Percentiles rank a stretch among this genome's conserved stretches.
These are phyloP conservation scores for Reticulitermes lucifugus DNA, from an alignment of 2,888 invertebrate species.

Conservation along the genomic window DNA sequence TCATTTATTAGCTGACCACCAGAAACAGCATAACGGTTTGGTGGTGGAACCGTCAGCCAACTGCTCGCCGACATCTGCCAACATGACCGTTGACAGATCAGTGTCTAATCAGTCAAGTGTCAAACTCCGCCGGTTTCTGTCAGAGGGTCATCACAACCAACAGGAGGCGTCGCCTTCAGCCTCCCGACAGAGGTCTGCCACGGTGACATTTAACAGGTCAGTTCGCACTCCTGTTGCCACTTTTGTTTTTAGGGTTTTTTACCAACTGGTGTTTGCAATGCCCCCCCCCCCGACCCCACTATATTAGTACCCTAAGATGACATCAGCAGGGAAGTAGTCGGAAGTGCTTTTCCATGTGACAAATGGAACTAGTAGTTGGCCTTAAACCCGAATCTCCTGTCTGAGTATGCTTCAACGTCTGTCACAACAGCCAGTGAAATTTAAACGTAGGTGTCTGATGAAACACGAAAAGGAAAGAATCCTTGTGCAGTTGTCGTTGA, in stretches of 20 bases:
- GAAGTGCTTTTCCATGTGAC: background rate
- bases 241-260: background rate
- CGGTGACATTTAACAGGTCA: conserved; percentile 16
- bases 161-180: background rate
- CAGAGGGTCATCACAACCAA: conserved; percentile 5
- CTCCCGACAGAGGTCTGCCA: background rate
- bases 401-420: background rate
- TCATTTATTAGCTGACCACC: background rate
- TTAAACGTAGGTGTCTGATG: background rate
- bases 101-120: background rate
- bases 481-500: background rate
- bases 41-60: background rate
- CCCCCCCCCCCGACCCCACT: background rate
- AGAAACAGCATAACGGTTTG: background rate
- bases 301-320: background rate
- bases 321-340: background rate
- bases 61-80: background rate
- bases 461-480: background rate
- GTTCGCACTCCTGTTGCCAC: background rate
- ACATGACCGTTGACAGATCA: conserved; percentile 7
- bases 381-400: background rate
- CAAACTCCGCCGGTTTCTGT: conserved; percentile 7
- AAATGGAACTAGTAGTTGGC: background rate
- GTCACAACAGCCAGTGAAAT: background rate
- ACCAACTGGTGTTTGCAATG: background rate